phyloP scores from a whole-genome alignment of 2,888 invertebrate genomes.

The Metopia argyrocephala region DNA sequence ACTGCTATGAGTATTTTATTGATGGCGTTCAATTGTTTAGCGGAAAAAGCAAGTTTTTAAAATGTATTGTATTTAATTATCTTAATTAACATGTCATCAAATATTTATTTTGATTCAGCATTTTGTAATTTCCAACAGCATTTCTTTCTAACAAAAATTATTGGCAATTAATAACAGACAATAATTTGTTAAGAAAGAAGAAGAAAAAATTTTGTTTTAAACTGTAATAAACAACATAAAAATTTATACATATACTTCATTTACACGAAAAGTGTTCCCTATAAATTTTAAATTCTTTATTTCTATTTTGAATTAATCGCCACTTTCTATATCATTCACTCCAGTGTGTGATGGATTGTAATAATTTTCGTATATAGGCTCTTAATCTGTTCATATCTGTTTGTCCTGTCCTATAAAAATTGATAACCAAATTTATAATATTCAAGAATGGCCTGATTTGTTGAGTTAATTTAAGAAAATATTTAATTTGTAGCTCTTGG shows the following conservation, averaged over 20 bases:
- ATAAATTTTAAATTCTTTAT: no score
- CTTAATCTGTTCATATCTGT: no score
- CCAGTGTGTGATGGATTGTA: no score
- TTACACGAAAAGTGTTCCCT: no score
- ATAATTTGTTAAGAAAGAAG: background rate
- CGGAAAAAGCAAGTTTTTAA: conserved; percentile 29
- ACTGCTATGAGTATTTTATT: conserved; percentile 1
- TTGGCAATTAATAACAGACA: background rate
- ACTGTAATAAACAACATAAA: background rate
- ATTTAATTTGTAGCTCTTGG: no score
- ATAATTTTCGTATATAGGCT: no score
- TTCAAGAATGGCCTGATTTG: no score
- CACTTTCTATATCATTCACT: no score
- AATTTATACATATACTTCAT: background rate
- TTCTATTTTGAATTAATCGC: no score
- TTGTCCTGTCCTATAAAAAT: no score
- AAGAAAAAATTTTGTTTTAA: background rate
- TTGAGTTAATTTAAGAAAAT: no score
- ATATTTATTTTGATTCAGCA: conserved; percentile 35
- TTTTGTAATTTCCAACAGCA: background rate
- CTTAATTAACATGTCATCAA: conserved; percentile 52
- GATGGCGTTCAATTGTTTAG: background rate
- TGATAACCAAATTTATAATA: no score
- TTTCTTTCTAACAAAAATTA: conserved; percentile 18
- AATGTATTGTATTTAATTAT: conserved; percentile 48